These are phyloP conservation scores for Drosophila quadrilineata DNA, from an alignment of 1,140 invertebrate genomes.

Conservation along the genomic window DNA sequence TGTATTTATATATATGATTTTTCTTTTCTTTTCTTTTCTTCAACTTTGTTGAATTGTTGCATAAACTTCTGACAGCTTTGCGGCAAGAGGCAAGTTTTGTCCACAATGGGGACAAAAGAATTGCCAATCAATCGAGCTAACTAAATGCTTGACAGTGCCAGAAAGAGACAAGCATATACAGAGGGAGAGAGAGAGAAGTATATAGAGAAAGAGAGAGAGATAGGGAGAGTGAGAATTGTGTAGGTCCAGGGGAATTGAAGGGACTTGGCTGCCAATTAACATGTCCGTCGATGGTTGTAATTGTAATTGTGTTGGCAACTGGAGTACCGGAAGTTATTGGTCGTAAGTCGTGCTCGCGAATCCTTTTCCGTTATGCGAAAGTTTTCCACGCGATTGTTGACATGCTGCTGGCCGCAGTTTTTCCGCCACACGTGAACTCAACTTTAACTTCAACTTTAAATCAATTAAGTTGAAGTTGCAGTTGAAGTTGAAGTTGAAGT, in stretches of 20 bases:
- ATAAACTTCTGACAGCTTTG: slow-evolving; percentile 37
- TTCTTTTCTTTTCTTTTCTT: too few relatives aligned
- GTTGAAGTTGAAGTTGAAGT: not conserved
- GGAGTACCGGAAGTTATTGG: slow-evolving; percentile 69
- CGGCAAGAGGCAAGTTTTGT: not conserved
- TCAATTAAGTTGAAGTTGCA: slow-evolving; percentile 29
- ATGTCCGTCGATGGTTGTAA: slow-evolving; percentile 67
- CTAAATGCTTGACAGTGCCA: not conserved
- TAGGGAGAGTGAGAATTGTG: not conserved
- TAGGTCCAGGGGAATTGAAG: not conserved
- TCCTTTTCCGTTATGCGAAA: slow-evolving; percentile 32
- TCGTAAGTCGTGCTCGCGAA: slow-evolving; percentile 57
- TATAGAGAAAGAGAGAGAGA: not conserved
- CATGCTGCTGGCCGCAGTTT: slow-evolving; percentile 8
- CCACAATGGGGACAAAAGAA: slow-evolving; percentile 10
- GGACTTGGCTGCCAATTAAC: slow-evolving; percentile 56
- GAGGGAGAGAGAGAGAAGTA: not conserved
- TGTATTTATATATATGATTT: not conserved
- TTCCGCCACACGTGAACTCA: slow-evolving; percentile 13
- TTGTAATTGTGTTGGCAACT: slow-evolving; percentile 46
- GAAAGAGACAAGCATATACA: not conserved
- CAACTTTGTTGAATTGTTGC: slow-evolving; percentile 30
- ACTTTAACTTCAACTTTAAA: slow-evolving; percentile 30
- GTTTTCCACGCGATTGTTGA: slow-evolving; percentile 35
- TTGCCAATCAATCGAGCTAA: slow-evolving; percentile 12